Evolutionary conservation across 1,140 invertebrate genomes (phyloP).

Genomic region (Cataglyphis hispanica): DNA sequence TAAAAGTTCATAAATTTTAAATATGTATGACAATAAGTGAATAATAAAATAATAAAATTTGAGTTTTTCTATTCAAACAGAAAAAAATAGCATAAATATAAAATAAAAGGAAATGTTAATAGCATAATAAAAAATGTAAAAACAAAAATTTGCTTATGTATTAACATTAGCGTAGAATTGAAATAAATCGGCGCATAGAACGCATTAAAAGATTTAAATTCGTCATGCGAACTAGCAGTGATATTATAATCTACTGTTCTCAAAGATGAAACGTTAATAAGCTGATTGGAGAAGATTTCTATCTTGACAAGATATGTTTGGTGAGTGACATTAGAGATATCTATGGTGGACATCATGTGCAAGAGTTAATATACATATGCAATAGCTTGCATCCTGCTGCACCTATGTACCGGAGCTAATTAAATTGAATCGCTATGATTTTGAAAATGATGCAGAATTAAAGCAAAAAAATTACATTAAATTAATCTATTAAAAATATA

Average conservation of each 20-base stretch:
- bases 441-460: not conserved
- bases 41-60: too few relatives aligned
- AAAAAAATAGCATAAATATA: not conserved
- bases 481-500: not conserved
- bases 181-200: not conserved
- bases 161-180: not conserved
- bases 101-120: not conserved
- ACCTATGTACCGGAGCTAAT: not conserved
- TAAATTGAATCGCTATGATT: not conserved
- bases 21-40: too few relatives aligned
- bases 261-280: slow-evolving; percentile 31
- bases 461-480: not conserved
- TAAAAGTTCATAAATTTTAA: too few relatives aligned
- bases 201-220: not conserved
- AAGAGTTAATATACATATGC: not conserved
- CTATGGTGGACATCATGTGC: not conserved
- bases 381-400: not conserved
- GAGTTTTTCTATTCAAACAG: not conserved
- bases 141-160: not conserved
- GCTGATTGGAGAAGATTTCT: slow-evolving; percentile 18
- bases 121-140: not conserved
- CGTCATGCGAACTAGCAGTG: not conserved
- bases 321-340: slow-evolving; percentile 12
- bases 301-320: slow-evolving; percentile 44
- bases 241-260: not conserved